Base-by-base conservation (phyloP, 2,797 vertebrate species). In the Podarcis lilfordi region DNA sequence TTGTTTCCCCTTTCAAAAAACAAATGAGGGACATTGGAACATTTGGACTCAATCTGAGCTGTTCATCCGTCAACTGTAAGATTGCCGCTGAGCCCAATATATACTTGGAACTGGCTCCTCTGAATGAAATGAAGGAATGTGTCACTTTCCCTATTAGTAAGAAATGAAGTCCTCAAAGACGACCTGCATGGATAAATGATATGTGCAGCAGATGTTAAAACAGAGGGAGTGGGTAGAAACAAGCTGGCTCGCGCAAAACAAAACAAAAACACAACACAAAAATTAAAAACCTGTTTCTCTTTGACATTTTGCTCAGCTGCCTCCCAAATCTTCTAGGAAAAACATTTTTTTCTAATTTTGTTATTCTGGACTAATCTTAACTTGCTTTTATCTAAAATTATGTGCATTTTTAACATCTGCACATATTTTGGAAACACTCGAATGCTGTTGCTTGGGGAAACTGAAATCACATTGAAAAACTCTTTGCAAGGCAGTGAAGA, bases 271-370 rank as follows among this genome's bases (percentile, higher is more conserved):
- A 89, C 55, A 80, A 80, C 40, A 92, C 88, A 91, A 91, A 68
- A 88, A 66, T 89, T 85, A 90, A 89, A 93, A 96, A 93, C 82
- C 85, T 95, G 86, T 88, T 92, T 95, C 78, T 87, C 88, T 94
- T 95, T 94, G 90, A 94, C 93, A 95, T 93, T 96, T 94, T 82
- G 74, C 87, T 96, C 91, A 95, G 89, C 88, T 95, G 92, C 93
- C 95, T 94, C 88, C 84, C 92, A 92, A 92, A 91, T 64, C 93
- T 92, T 92, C 86, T 82, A 85, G 88, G 90, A 88, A 94, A 55
- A 94, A 94, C 83, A 82, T 72, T 95, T 89, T 94, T 92, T 40
- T 68, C 82, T 91, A 85, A 86, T 91, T 94, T 93, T 81, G 15
- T 79, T 80, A 79, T 94, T 96, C 94, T 94, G 61, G 77, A 91